Base-by-base conservation (phyloP, 1,140 invertebrate species). In the Streblospio benedicti region DNA sequence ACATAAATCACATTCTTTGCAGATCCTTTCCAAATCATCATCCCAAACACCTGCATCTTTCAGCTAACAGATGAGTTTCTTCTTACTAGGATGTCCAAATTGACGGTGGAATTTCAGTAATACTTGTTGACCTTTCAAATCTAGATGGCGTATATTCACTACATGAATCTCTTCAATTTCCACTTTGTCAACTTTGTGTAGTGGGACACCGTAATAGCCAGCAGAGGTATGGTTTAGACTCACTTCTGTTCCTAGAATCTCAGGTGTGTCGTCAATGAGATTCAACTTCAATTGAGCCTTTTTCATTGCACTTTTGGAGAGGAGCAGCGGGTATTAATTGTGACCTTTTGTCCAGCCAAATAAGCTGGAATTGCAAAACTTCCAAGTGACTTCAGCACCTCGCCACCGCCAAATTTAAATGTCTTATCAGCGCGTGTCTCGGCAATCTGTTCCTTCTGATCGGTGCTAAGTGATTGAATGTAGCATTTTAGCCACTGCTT, bases 351-450 rank as follows among this genome's bases (percentile, higher is more conserved):
- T 38, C 60, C 60, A 44, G 52, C 63, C 9, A 65, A 51, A n/a
- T n/a, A n/a, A 9, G 45, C 49, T 28, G 54, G 61, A 16, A 63
- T 5, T 6, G 16, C 18, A 53, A 50, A 52, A 27, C 57, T 54
- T 20, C 49, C 58, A 23, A 25, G 6, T 12, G 57, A 65, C 47
- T 30, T 62, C 23, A 60, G 33, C 31, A 47, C 31, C 30, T 57
- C 57, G 49, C 62, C 60, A n/a, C 56, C 57, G 16, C 57, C 60
- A 62, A 64, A 64, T 43, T 59, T 66, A 45, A 66, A 66, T 9
- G 61, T 38, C 32, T 47, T 64, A 4, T 41, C 4, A 20, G 41
- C 28, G 30, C 1, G 18, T 56, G 41, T 27, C 27, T 6, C 9
- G 63, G 32, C 32, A 60, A 61, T 9, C 14, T 6, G 18, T 45